Conservation (phyloP, 2,797 vertebrate species). For the Sebastes variabilis region DNA sequence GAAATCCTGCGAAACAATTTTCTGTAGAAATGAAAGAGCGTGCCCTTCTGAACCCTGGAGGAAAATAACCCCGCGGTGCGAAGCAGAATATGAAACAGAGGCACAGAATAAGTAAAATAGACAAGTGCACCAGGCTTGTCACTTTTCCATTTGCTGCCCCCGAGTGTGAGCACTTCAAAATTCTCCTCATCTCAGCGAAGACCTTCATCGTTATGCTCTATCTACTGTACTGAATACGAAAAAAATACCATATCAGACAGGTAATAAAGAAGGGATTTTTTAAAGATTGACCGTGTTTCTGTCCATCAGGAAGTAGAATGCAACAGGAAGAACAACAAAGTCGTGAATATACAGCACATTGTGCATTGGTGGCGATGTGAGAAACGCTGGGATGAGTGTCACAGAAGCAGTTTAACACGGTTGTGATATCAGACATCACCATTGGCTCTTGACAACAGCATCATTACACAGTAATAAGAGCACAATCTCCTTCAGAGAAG, state of each 20-base stretch:
- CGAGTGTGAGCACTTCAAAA: slow-evolving; percentile 83
- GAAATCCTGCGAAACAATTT: slow-evolving; percentile 99
- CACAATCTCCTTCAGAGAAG: slow-evolving; percentile 81
- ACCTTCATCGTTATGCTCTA: slow-evolving; percentile 83
- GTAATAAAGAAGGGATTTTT: slow-evolving; percentile 74
- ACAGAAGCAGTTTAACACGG: slow-evolving; percentile 81
- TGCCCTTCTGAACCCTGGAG: slow-evolving; percentile 98
- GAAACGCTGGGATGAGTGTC: slow-evolving; percentile 79
- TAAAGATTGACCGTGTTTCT: slow-evolving; percentile 64
- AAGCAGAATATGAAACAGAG: slow-evolving; percentile 93
- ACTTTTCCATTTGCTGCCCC: slow-evolving; percentile 93
- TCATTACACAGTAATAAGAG: slow-evolving; percentile 86
- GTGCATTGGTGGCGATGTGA: slow-evolving; percentile 59
- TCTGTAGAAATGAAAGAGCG: slow-evolving; percentile 99
- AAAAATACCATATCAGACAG: slow-evolving; percentile 74
- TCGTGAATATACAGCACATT: slow-evolving; percentile 62
- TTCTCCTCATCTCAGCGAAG: slow-evolving; percentile 80
- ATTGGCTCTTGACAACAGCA: slow-evolving; percentile 83
- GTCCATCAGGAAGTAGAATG: slow-evolving; percentile 63
- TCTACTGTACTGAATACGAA: slow-evolving; percentile 83
- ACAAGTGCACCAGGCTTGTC: slow-evolving; percentile 91
- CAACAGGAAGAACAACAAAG: slow-evolving; percentile 69
- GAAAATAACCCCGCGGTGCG: slow-evolving; percentile 92
- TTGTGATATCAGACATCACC: slow-evolving; percentile 80
- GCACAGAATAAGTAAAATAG: slow-evolving; percentile 94